phyloP scores from a whole-genome alignment of 1,140 invertebrate species.

The Drosophila littoralis region DNA sequence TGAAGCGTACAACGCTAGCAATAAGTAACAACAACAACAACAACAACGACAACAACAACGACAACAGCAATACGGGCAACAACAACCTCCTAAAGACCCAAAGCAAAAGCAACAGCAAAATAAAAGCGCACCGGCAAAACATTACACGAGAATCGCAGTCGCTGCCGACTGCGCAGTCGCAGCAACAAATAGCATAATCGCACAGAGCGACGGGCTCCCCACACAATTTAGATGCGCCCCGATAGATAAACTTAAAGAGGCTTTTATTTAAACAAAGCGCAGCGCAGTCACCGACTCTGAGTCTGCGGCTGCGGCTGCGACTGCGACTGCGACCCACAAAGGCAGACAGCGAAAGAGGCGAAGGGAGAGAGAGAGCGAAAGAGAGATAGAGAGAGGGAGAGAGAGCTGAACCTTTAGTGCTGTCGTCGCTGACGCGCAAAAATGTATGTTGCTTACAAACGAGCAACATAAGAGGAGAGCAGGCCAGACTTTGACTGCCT shows the following conservation, averaged over 20 bases:
- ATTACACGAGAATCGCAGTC: constrained; percentile 60
- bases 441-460: constrained; percentile 80
- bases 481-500: constrained; percentile 22
- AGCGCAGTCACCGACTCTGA: constrained; percentile 59
- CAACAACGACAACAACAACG: constrained; percentile 55
- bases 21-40: constrained; percentile 75
- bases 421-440: constrained; percentile 69
- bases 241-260: constrained; percentile 83
- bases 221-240: constrained; percentile 81
- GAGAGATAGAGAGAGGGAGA: not conserved
- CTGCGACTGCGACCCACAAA: constrained; percentile 29
- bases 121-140: constrained; percentile 77
- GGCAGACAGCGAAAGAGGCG: constrained; percentile 9
- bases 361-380: constrained; percentile 16
- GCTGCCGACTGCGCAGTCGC: constrained; percentile 26
- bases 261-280: constrained; percentile 83
- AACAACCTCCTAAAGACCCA: constrained; percentile 45
- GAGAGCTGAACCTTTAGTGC: constrained; percentile 39
- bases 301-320: constrained; percentile 42
- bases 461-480: constrained; percentile 58
- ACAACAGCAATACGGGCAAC: constrained; percentile 46
- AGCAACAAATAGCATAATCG: constrained; percentile 79
- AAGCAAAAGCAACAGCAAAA: constrained; percentile 44
- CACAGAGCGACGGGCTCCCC: constrained; percentile 39
- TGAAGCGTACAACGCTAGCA: constrained; percentile 81